Evolutionary conservation across 1,140 invertebrate species (phyloP), one percentile per base, ranked within the genome.

Genomic region (Drosophila grimshawi): DNA sequence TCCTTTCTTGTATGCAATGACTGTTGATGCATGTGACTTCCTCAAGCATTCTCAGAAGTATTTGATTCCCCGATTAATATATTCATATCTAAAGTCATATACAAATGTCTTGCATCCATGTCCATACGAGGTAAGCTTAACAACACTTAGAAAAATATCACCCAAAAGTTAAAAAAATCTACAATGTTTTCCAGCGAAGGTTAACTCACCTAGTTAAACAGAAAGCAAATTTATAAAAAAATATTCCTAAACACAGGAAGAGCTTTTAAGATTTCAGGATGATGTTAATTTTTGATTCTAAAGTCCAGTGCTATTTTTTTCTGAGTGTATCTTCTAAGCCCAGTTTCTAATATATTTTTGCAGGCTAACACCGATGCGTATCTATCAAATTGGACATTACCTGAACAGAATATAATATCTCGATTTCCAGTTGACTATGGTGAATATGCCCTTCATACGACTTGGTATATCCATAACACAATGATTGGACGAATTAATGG

Each of bases 371-470:
- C 43, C n/a, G 43, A 45, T n/a, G n/a, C n/a, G 3, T 11, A 19
- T n/a, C 5, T 45, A 45, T 0, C 8, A 4, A 4, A 10, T 3
- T 45, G 43, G 43, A 4, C 4, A 45, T 3, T 45, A 5, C 8
- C 10, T 45, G 8, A 2, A 45, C 2, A 45, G 5, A 45, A 10
- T 10, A n/a, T 45, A 4, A 45, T 45, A 45, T 3, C 7, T n/a
- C 43, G 43, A 11, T 45, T 45, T 45, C 43, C 43, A 4, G 5
- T 45, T 45, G 43, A 45, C n/a, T 45, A n/a, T 45, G 43, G 43
- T 2, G 43, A 45, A 45, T 45, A 45, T 45, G 43, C 8, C 10
- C 11, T 45, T n/a, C 43, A 45, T 45, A 45, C 43, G 10, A 45
- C 43, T n/a, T 45, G 43, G 43, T 45, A 45, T 10, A 3, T 1